A percentile compares a stretch with the other conserved stretches of the same genome.
Evolutionary conservation across 2,888 invertebrate species (phyloP).

Genomic region (Timandra comae): DNA sequence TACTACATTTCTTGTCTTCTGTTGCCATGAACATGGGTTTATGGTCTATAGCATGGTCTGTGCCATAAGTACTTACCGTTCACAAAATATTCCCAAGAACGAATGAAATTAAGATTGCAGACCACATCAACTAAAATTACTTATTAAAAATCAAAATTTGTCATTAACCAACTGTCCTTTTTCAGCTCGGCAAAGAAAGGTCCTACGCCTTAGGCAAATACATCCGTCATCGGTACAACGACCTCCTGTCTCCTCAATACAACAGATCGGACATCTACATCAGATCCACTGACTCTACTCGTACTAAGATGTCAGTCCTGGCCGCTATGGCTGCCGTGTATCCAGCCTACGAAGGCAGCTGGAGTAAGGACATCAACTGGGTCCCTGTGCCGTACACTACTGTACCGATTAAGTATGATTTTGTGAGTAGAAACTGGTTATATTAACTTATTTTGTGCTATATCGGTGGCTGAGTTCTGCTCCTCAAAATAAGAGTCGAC

Average conservation of each 20-base stretch:
- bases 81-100: too few species aligned
- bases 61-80: too few species aligned
- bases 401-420: constrained; percentile 32
- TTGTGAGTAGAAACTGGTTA: constrained; percentile 32
- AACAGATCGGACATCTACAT: constrained; percentile 44
- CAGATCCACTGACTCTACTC: constrained; percentile 41
- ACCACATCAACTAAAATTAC: too few species aligned
- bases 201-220: constrained; percentile 30
- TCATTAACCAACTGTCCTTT: too few species aligned
- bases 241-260: constrained; percentile 31
- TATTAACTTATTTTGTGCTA: too few species aligned
- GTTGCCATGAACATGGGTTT: too few species aligned
- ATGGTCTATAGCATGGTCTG: too few species aligned
- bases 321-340: constrained; percentile 37
- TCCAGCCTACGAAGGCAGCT: constrained; percentile 23
- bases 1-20: too few species aligned
- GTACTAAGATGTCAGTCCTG: constrained; percentile 43
- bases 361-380: constrained; percentile 36
- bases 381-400: constrained; percentile 42
- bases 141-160: too few species aligned
- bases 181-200: constrained; percentile 30
- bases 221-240: constrained; percentile 31
- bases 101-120: too few species aligned
- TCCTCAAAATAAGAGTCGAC: too few species aligned
- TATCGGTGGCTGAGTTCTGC: too few species aligned